Conservation (phyloP, 2,888 invertebrate species). For the Macrosiphum euphorbiae region DNA sequence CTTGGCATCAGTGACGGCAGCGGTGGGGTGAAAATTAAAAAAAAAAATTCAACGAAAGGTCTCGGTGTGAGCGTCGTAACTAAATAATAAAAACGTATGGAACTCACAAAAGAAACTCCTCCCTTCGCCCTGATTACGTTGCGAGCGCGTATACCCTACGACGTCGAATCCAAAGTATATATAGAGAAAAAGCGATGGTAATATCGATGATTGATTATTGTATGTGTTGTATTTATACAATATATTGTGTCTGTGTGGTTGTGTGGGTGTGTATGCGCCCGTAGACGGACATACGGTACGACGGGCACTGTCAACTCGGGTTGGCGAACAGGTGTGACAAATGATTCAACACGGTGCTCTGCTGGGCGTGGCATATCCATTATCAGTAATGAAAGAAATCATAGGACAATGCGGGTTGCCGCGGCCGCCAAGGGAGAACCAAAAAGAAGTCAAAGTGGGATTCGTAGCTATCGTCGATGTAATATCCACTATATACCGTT, state of each 20-base stretch:
- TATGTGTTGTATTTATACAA: neutral
- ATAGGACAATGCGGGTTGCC: neutral
- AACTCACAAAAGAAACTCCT: constrained; percentile 34
- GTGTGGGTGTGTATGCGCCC: neutral
- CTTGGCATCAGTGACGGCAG: neutral
- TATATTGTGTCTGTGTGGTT: neutral
- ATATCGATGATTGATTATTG: constrained; percentile 59
- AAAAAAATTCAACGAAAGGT: constrained; percentile 35
- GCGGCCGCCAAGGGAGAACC: neutral
- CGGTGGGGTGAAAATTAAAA: neutral
- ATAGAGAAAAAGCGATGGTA: constrained; percentile 30
- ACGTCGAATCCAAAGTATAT: constrained; percentile 10
- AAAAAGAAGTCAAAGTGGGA: constrained; percentile 34
- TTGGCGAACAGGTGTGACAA: constrained; percentile 63
- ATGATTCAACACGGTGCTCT: constrained; percentile 62
- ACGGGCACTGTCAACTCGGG: constrained; percentile 49
- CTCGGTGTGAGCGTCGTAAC: neutral
- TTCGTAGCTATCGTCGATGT: neutral
- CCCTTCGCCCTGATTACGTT: neutral
- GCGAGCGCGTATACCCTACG: neutral
- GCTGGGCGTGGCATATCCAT: constrained; percentile 58
- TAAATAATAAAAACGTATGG: constrained; percentile 49
- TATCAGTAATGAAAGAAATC: constrained; percentile 63
- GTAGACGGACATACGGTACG: neutral
- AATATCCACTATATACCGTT: neutral